Percentiles rank a stretch among this genome's conserved stretches.
Conservation (phyloP, 23 tunicate genomes). For the Oikopleura dioica region DNA sequence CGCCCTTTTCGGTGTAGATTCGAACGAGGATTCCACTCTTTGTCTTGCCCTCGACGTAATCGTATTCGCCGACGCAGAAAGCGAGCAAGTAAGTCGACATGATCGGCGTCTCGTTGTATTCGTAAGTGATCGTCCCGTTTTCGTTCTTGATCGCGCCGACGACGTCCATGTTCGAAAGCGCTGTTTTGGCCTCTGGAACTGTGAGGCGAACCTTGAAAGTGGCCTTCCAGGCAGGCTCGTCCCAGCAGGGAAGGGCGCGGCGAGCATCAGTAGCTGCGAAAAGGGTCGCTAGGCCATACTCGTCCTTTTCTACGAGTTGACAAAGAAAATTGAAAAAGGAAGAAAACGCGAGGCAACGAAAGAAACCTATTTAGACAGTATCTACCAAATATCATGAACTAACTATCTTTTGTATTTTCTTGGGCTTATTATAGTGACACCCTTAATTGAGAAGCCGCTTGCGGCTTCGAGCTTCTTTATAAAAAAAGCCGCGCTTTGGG, state of each 20-base stretch:
- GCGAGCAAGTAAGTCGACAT: slow-evolving; percentile 98
- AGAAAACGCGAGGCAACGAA: too few species aligned
- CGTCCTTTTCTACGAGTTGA: background rate
- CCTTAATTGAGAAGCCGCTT: too few species aligned
- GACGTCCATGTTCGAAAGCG: slow-evolving; percentile 89
- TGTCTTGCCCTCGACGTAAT: slow-evolving; percentile 34
- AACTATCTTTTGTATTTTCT: too few species aligned
- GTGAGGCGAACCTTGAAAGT: slow-evolving; percentile 62
- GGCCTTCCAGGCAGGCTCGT: slow-evolving; percentile 87
- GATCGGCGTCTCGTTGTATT: slow-evolving; percentile 56
- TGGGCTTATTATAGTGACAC: too few species aligned
- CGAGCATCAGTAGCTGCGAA: slow-evolving; percentile 88
- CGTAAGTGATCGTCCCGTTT: slow-evolving; percentile 21
- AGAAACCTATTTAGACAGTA: too few species aligned
- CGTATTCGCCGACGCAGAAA: slow-evolving; percentile 91
- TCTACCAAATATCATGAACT: too few species aligned
- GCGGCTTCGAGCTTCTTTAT: too few species aligned
- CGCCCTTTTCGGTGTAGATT: slow-evolving; percentile 72
- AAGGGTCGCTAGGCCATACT: slow-evolving; percentile 14
- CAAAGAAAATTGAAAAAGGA: too few species aligned
- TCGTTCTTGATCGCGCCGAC: slow-evolving; percentile 23
- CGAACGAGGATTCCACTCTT: slow-evolving; percentile 39
- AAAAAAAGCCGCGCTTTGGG: too few species aligned
- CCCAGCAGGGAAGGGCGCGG: slow-evolving; percentile 97
- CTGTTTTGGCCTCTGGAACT: slow-evolving; percentile 60